phyloP scores from a whole-genome alignment of 2,888 invertebrate species.

The Patella pellucida region DNA sequence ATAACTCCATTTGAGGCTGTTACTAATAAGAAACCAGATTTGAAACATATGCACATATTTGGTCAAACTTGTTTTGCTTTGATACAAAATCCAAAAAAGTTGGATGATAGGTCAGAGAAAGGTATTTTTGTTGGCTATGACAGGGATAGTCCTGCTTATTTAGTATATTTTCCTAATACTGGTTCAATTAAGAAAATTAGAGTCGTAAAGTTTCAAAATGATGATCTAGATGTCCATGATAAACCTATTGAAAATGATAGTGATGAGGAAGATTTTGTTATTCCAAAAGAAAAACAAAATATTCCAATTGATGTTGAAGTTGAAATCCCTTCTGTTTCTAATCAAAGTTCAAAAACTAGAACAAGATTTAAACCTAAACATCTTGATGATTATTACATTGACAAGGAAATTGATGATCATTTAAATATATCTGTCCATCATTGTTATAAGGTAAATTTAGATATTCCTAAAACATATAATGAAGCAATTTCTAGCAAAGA shows the following conservation, averaged over 20 bases:
- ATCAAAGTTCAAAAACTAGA: not conserved
- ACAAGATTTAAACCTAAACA: not conserved
- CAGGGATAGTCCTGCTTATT: conserved; percentile 28
- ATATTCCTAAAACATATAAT: conserved; percentile 15
- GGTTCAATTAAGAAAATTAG: conserved; percentile 22
- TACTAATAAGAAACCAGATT: conserved; percentile 19
- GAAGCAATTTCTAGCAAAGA: conserved; percentile 15
- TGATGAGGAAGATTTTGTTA: not conserved
- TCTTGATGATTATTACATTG: not conserved
- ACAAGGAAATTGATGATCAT: conserved; percentile 1
- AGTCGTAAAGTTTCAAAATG: conserved; percentile 20
- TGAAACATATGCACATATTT: conserved; percentile 16
- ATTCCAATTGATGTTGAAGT: not conserved
- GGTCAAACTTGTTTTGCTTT: conserved; percentile 17
- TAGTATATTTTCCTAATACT: conserved; percentile 29
- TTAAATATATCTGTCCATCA: conserved; percentile 11
- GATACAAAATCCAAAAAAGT: conserved; percentile 17
- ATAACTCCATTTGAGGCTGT: conserved; percentile 28
- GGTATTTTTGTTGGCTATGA: conserved; percentile 33
- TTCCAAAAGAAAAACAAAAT: not conserved
- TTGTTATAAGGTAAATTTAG: not conserved
- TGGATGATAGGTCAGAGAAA: conserved; percentile 14
- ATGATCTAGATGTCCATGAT: not conserved
- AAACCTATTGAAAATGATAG: not conserved
- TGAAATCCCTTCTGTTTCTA: not conserved